These are phyloP conservation scores for Phrynocephalus forsythii DNA, from an alignment of 2,797 vertebrate genomes.

Conservation along the genomic window DNA sequence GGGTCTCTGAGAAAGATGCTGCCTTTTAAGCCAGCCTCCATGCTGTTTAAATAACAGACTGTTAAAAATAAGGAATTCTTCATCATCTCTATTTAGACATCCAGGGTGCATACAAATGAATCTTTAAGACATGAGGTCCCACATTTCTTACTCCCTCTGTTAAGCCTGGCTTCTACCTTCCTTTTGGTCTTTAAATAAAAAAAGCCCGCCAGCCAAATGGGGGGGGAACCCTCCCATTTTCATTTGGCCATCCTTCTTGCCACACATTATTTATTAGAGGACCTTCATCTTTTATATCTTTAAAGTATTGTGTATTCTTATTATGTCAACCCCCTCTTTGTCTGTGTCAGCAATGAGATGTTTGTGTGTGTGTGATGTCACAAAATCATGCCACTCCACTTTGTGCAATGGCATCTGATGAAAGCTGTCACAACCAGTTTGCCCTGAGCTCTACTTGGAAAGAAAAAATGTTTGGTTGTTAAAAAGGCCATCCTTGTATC, in stretches of 20 bases:
- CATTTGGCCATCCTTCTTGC: background rate
- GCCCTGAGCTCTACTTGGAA: background rate
- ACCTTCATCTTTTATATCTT: background rate
- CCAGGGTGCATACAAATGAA: slow-evolving; percentile 3
- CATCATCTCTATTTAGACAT: slow-evolving; percentile 50
- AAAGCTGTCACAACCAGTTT: background rate
- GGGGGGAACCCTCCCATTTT: background rate
- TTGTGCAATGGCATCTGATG: background rate
- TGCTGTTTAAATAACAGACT: slow-evolving; percentile 56
- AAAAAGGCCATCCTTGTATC: background rate
- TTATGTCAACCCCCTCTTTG: background rate
- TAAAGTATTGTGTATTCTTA: background rate
- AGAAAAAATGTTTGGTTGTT: background rate
- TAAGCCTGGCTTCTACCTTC: background rate
- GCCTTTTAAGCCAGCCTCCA: slow-evolving; percentile 52
- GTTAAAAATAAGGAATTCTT: slow-evolving; percentile 53
- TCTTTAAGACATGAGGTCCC: background rate
- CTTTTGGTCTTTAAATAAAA: background rate
- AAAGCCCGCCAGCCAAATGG: background rate
- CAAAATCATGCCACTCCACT: background rate
- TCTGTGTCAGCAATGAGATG: background rate
- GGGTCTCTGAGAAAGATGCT: slow-evolving; percentile 41
- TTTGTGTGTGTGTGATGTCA: background rate
- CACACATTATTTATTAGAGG: background rate
- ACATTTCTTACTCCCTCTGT: background rate